Percentiles rank a stretch among this genome's conserved stretches.
Conservation (phyloP, 2,888 invertebrate species). For the Cheilosia soror region DNA sequence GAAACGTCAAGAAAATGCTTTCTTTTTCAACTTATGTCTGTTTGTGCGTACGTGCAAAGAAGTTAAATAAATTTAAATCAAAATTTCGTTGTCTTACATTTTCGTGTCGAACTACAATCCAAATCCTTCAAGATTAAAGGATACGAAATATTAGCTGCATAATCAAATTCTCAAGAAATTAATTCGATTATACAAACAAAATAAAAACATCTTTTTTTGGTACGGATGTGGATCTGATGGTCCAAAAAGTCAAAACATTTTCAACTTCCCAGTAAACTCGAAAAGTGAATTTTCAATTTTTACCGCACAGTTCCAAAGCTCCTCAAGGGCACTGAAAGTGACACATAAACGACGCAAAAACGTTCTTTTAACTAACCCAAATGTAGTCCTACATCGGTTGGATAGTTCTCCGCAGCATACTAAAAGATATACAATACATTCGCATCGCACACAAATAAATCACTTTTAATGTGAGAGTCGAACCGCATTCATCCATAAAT, state of each 20-base stretch:
- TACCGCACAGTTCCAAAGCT: neutral
- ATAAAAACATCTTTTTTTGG: no score
- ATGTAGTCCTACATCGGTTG: neutral
- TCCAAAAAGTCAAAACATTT: neutral
- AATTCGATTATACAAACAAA: no score
- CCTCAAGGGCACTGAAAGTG: conserved; percentile 23
- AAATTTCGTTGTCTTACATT: no score
- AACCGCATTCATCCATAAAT: conserved; percentile 14
- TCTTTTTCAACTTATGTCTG: no score
- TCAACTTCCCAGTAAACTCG: conserved; percentile 14
- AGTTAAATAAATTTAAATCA: no score
- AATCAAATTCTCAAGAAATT: no score
- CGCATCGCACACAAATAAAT: conserved; percentile 21
- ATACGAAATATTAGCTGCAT: no score
- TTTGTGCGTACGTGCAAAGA: no score
- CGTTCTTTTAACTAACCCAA: conserved; percentile 1
- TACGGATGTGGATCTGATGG: no score
- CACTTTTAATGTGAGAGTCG: conserved; percentile 20
- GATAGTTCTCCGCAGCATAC: neutral
- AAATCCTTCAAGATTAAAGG: no score
- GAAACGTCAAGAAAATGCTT: no score
- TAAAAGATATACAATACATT: neutral
- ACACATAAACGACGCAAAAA: conserved; percentile 22
- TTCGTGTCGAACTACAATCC: no score
- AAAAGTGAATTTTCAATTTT: conserved; percentile 20